Evolutionary conservation across 1,140 invertebrate genomes (phyloP), one percentile per base, ranked within the genome.

Genomic region (Trinorchestia longiramus): DNA sequence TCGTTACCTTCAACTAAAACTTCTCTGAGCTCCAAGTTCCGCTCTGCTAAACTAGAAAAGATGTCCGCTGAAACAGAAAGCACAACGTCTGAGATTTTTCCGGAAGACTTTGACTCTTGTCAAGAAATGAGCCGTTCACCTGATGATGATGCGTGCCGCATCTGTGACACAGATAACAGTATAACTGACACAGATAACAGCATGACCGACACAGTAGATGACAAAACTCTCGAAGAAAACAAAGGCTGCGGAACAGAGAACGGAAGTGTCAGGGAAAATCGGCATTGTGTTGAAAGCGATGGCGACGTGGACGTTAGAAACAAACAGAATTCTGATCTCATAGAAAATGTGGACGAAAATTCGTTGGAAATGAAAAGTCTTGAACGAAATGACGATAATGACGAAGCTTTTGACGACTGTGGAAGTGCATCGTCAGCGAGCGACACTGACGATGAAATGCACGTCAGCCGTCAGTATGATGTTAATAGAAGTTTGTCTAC

Each of bases 361-460:
- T n/a, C 44, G 43, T 94, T 36, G 92, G 43, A 94, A 43, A n/a
- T 94, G 43, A 94, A 94, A 45, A 94, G 92, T 45, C 44, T 94
- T 40, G 92, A 94, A 40, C 41, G 44, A 47, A 94, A 45, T 94
- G 92, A 94, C 44, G 92, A 94, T 94, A 94, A 94, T 23, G 92
- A 94, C 43, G 92, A 94, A 45, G 92, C 92, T 19, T 94, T 94
- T 94, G 92, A 94, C 44, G 92, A 94, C 40, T 94, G 92, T 43
- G 92, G 43, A 19, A 94, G 92, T 94, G 92, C 96, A 44, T 96
- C 96, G 41, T 92, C 87, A 62, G 96, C 53, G 47, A 96, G 96
- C 57, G 96, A 97, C 41, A 97, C 96, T 45, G 96, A 97, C 95
- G 96, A 97, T 62, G 96, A 97, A 28, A 96, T 95, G 43, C 96